A percentile compares a stretch with the other conserved stretches of the same genome.
Conservation (phyloP, 2,888 invertebrate species). For the Nemotelus nigrinus region DNA sequence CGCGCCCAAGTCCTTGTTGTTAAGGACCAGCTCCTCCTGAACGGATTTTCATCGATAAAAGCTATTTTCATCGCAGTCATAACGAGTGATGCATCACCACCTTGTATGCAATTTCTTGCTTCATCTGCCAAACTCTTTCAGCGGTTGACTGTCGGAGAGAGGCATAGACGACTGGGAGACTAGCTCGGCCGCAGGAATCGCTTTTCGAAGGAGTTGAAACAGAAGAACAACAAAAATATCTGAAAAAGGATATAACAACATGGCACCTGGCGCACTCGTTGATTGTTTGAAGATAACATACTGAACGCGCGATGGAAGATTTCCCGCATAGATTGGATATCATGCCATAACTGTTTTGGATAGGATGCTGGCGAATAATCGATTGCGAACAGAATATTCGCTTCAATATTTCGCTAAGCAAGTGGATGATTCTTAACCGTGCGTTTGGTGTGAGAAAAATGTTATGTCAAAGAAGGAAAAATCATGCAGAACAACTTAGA, state of each 20-base stretch:
- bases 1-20: neutral
- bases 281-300: slow-evolving; percentile 42
- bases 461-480: no score
- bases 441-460: no score
- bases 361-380: neutral
- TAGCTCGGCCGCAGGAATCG: no score
- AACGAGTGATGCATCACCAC: slow-evolving; percentile 33
- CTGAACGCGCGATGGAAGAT: slow-evolving; percentile 27
- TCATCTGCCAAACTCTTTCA: neutral
- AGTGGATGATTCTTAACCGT: no score
- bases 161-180: no score
- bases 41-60: slow-evolving; percentile 41
- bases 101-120: slow-evolving; percentile 35
- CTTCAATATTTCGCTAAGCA: no score
- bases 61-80: slow-evolving; percentile 40
- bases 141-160: neutral
- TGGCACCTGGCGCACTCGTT: slow-evolving; percentile 20
- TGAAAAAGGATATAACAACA: slow-evolving; percentile 18
- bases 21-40: neutral
- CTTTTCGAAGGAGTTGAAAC: neutral
- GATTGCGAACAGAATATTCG: no score
- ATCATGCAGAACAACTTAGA: no score
- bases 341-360: neutral
- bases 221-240: neutral
- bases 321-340: slow-evolving; percentile 41